Evolutionary conservation across 2,113 vertebrate genomes (phyloP).

Genomic region (Tragelaphus imberbis): DNA sequence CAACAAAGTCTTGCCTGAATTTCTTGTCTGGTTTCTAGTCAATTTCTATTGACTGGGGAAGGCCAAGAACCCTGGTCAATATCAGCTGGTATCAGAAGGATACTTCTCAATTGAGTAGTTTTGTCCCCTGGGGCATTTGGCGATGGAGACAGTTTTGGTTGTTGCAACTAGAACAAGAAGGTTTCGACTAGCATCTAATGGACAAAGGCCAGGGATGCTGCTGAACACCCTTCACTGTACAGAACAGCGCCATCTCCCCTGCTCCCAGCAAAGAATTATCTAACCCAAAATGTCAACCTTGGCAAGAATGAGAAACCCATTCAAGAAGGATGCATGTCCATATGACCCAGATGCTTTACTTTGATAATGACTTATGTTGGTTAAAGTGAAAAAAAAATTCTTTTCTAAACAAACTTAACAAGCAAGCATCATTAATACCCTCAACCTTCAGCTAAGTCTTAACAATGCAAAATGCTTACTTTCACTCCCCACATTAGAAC

Average conservation of each 20-base stretch:
- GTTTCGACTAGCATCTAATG: not conserved
- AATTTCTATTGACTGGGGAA: not conserved
- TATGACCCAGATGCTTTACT: not conserved
- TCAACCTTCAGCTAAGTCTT: not conserved
- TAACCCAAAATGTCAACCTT: not conserved
- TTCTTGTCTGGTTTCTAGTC: not conserved
- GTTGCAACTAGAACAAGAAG: not conserved
- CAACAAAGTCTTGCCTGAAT: not conserved
- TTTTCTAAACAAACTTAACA: not conserved
- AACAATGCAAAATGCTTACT: not conserved
- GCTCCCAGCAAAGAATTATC: not conserved
- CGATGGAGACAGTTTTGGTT: not conserved
- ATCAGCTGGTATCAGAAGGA: not conserved
- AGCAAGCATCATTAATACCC: not conserved
- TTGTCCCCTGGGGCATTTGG: not conserved
- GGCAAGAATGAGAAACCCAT: not conserved
- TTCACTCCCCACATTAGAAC: not conserved
- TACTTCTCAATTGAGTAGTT: not conserved
- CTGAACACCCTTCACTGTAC: not conserved
- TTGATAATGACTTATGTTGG: not conserved
- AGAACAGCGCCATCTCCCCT: not conserved
- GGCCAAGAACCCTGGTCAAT: not conserved
- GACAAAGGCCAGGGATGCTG: not conserved
- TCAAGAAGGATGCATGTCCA: not conserved
- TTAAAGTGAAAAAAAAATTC: not conserved